These are phyloP conservation scores for Heliconius aoede DNA, from an alignment of 2,888 invertebrate genomes.

Conservation along the genomic window DNA sequence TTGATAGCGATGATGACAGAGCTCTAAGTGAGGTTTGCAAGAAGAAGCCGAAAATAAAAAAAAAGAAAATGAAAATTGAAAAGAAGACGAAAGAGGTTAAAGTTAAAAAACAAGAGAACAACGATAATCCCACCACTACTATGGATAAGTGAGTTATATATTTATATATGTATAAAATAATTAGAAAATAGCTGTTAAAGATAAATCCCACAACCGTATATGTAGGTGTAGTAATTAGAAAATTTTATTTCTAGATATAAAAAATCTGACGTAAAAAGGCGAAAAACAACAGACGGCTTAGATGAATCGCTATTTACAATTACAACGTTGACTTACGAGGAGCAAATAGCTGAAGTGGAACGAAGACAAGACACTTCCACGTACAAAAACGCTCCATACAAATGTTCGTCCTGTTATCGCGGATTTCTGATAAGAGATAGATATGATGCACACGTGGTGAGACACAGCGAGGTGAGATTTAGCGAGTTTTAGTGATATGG, in stretches of 20 bases:
- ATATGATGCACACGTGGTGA: slow-evolving; percentile 64
- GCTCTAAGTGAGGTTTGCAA: slow-evolving; percentile 62
- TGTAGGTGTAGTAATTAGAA: neutral
- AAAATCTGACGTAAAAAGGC: slow-evolving; percentile 63
- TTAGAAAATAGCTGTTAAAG: no score
- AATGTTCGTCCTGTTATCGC: slow-evolving; percentile 65
- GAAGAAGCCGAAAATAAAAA: slow-evolving; percentile 49
- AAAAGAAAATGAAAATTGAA: slow-evolving; percentile 47
- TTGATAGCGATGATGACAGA: slow-evolving; percentile 64
- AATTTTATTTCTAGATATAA: slow-evolving; percentile 59
- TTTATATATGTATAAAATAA: no score
- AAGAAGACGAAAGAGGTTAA: slow-evolving; percentile 51
- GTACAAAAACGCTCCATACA: slow-evolving; percentile 61
- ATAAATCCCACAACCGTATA: no score
- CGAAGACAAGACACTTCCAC: slow-evolving; percentile 60
- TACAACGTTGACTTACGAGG: slow-evolving; percentile 64
- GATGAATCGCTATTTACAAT: slow-evolving; percentile 71
- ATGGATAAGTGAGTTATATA: slow-evolving; percentile 62
- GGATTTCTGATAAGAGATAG: slow-evolving; percentile 68
- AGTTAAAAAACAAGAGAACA: slow-evolving; percentile 47
- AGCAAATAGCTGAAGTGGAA: slow-evolving; percentile 69
- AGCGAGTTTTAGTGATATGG: neutral
- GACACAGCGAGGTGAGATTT: slow-evolving; percentile 69
- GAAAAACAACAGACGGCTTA: slow-evolving; percentile 59
- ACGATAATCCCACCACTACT: slow-evolving; percentile 55